Base-by-base conservation (phyloP, 2,888 invertebrate species). In the Aradus depressus region DNA sequence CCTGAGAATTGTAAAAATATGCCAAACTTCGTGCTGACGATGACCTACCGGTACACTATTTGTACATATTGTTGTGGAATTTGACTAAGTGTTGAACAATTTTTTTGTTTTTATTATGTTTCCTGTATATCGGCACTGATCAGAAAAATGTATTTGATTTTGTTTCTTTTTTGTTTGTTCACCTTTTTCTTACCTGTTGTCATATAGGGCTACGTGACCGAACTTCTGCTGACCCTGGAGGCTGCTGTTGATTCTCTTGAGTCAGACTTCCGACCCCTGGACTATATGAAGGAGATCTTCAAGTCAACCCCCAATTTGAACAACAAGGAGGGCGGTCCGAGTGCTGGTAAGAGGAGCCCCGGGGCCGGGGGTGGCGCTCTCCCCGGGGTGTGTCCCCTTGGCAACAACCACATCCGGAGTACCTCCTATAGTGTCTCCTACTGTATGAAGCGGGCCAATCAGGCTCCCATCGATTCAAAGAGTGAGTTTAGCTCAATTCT, bases 241-340 rank as follows among this genome's bases (percentile, higher is more conserved):
- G 87, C 95, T 0, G 90, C 92, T 1, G 92, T 96, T 1, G 95
- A 95, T 68, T 90, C 91, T 5, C 73, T 96, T 14, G 90, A 92
- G 66, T 87, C 89, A 0, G 88, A 93, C 69, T 88, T 88, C 67
- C 74, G 91, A 6, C 91, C 93, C 0, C 71, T 92, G 37, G 93
- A 93, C 69, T 87, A 89, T 62, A 89, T 88, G 82, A 81, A 90
- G 61, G 95, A 95, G 64, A 88, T 95, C 56, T 95, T 95, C 70
- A 93, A 95, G 67, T 92, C 92, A 0, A 95, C 93, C 0, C 95
- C 93, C 0, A 95, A 95, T 68, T 70, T 95, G 37, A 90, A 90
- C 65, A 90, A 90, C 64, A 89, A 90, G 64, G 89, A 88, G 58
- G 60, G 56, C 4, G 72, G 43, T 37, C 44, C 49, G 12, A 63